A percentile compares a stretch with the other conserved stretches of the same genome.
These are phyloP conservation scores for Anthopleura sola DNA, from an alignment of 64 coral and sea anemone genomes.

Conservation along the genomic window DNA sequence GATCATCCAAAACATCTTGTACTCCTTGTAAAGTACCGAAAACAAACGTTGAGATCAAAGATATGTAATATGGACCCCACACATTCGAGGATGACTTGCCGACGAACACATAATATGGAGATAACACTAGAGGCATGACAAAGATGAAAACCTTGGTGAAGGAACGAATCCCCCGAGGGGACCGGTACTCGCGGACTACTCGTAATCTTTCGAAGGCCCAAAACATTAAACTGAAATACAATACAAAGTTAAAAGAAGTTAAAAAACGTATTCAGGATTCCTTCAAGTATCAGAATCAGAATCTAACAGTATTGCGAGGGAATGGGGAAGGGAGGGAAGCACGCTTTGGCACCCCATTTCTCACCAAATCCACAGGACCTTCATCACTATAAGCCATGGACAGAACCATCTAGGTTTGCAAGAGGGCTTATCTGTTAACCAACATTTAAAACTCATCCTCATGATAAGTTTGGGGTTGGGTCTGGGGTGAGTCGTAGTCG, in stretches of 20 bases:
- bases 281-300: not conserved
- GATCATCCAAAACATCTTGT: slow-evolving; percentile 94
- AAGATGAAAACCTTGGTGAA: slow-evolving; percentile 99
- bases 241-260: not conserved
- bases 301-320: not conserved
- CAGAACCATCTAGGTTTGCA: too few relatives aligned
- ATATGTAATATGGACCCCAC: slow-evolving; percentile 91
- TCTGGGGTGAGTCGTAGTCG: too few relatives aligned
- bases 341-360: too few relatives aligned
- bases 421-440: too few relatives aligned
- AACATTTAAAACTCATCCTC: too few relatives aligned
- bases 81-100: slow-evolving; percentile 61
- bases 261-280: too few relatives aligned
- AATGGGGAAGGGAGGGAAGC: not conserved
- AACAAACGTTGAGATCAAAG: slow-evolving; percentile 73
- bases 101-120: slow-evolving; percentile 90
- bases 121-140: slow-evolving; percentile 90
- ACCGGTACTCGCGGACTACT: slow-evolving; percentile 91
- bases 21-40: slow-evolving; percentile 95
- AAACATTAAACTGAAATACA: slow-evolving; percentile 83
- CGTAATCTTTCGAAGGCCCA: slow-evolving; percentile 91
- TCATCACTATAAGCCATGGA: too few relatives aligned
- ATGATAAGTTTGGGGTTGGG: too few relatives aligned
- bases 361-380: too few relatives aligned
- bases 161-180: slow-evolving; percentile 82